phyloP scores from a whole-genome alignment of 2,888 invertebrate genomes.

The Bruchidius siliquastri region DNA sequence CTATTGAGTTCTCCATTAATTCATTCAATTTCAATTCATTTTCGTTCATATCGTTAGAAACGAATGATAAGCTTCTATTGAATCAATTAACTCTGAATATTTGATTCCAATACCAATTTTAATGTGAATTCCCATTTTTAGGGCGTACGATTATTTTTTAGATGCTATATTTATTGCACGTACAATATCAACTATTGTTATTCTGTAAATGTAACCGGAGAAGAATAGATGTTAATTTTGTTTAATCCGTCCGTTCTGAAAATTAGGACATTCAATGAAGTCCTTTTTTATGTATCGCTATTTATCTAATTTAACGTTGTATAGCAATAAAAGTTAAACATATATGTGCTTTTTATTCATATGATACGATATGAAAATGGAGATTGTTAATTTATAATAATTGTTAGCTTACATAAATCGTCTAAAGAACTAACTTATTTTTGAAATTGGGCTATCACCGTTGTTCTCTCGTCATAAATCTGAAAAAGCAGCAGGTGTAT shows the following conservation, averaged over 20 bases:
- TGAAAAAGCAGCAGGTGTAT: too few species aligned
- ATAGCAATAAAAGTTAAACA: constrained; percentile 20
- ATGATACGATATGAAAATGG: not conserved
- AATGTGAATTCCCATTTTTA: too few species aligned
- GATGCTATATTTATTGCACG: not conserved
- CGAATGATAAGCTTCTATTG: too few species aligned
- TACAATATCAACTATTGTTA: not conserved
- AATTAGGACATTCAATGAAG: constrained; percentile 13
- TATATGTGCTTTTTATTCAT: constrained; percentile 5
- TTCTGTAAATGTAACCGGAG: constrained; percentile 5
- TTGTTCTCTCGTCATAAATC: too few species aligned
- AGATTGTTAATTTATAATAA: not conserved
- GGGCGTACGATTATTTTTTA: not conserved
- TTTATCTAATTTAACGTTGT: constrained; percentile 39
- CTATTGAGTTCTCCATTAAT: too few species aligned
- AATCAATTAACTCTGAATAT: too few species aligned
- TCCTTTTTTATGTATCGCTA: constrained; percentile 40
- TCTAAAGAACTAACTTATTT: too few species aligned
- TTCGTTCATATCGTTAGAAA: too few species aligned
- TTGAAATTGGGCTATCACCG: too few species aligned
- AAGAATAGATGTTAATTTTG: constrained; percentile 18
- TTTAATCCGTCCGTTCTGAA: constrained; percentile 40
- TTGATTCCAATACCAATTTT: too few species aligned
- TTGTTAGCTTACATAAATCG: too few species aligned
- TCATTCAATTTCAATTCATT: too few species aligned